phyloP scores from a whole-genome alignment of 2,113 vertebrate species.

The Bubo bubo region DNA sequence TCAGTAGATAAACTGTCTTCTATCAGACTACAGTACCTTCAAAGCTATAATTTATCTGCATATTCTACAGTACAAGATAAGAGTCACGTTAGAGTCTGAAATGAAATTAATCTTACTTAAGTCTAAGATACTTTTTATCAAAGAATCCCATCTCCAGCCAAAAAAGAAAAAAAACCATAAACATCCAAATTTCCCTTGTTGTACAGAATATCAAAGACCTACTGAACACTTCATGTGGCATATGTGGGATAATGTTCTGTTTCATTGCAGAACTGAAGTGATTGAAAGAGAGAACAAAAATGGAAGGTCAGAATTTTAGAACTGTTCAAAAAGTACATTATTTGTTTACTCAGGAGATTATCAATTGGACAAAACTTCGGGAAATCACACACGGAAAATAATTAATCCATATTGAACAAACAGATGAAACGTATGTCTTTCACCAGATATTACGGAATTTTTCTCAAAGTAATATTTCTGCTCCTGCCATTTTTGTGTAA shows the following conservation, averaged over 20 bases:
- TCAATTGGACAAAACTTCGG: background rate
- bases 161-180: background rate
- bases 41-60: slow-evolving; percentile 1
- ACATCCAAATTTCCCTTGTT: background rate
- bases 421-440: background rate
- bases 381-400: background rate
- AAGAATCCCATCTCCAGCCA: background rate
- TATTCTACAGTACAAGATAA: background rate
- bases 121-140: background rate
- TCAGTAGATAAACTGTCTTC: slow-evolving; percentile 10
- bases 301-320: background rate
- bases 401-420: background rate
- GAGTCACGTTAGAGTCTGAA: background rate
- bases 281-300: background rate
- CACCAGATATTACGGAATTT: background rate
- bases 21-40: background rate
- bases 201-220: background rate
- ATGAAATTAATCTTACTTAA: background rate
- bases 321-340: background rate
- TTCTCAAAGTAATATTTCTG: background rate
- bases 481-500: background rate
- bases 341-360: background rate
- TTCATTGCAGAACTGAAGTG: background rate
- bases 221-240: background rate
- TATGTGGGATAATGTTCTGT: background rate